These are phyloP conservation scores for Pseudococcus jackbeardsleyi DNA, from an alignment of 2,888 invertebrate species.

Conservation along the genomic window DNA sequence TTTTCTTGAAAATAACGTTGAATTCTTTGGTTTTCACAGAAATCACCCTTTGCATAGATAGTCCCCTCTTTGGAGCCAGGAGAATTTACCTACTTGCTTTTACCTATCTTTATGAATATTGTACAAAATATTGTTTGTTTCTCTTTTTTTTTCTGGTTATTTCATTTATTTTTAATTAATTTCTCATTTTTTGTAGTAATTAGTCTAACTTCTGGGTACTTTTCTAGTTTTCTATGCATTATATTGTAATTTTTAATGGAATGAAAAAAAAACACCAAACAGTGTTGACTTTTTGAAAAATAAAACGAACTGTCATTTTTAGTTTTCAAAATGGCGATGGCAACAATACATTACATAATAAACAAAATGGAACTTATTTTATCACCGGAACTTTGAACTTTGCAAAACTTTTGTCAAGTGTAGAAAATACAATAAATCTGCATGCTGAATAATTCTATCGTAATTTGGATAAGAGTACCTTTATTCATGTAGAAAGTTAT, in stretches of 20 bases:
- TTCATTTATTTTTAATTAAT: constrained; percentile 9
- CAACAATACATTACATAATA: neutral
- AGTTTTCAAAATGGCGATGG: neutral
- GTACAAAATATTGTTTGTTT: neutral
- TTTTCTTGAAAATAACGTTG: no score
- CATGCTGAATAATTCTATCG: neutral
- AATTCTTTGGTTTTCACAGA: neutral
- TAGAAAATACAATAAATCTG: neutral
- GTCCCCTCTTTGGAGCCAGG: neutral
- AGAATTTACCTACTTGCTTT: constrained; percentile 18
- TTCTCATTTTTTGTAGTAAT: neutral
- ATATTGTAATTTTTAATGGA: neutral
- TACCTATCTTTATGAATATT: constrained; percentile 13
- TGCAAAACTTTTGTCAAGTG: no score
- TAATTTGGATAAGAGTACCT: neutral
- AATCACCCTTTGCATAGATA: neutral
- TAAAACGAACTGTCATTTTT: neutral
- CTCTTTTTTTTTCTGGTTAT: neutral
- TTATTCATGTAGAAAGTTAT: neutral
- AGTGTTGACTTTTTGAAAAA: neutral
- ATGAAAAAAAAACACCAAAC: constrained; percentile 18
- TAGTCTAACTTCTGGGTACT: constrained; percentile 51
- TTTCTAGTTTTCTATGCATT: neutral
- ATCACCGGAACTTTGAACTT: no score
- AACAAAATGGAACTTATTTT: neutral